Base-by-base conservation (phyloP, 2,888 invertebrate species). In the Eupithecia tripunctaria region DNA sequence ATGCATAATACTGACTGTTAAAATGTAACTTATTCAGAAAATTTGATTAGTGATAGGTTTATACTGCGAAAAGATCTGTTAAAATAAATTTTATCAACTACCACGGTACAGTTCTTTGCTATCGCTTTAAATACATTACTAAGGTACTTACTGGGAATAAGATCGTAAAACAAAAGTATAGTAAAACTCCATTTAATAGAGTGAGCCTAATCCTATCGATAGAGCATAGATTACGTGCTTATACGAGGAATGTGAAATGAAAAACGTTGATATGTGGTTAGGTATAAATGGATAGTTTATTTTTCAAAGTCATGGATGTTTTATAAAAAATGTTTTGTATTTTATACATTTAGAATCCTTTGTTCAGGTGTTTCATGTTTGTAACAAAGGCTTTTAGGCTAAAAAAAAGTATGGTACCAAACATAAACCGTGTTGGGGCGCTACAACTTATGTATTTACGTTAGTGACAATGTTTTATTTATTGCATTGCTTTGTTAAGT, bases 81-180 rank as follows among this genome's bases (percentile, higher is more conserved):
- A 27, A 60, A 60, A 60, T 60, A 29, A 60, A 29, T 15, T 32
- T 29, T 8, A 60, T 60, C 5, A 1, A 32, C 32, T 32, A 6
- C 38, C 38, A 38, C 38, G 12, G 38, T 38, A 14, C 38, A 38
- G 14, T 8, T 60, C 29, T 6, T 84, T 81, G 85, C 82, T 85
- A 84, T 47, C 85, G 85, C 86, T 91, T 87, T 86, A 86, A 89
- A 91, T 91, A 91, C 85, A 91, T 91, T 91, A 90, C 87, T 85
- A 86, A 83, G 21, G 10, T 51, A 51, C 51, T 51, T 51, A 51
- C 51, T 51, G 21, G 51, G 80, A 85, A 89, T 89, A 89, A 85
- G 87, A 86, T 83, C 87, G 86, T 91, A 91, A 91, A 92, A 92
- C 90, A 89, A 90, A 91, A 89, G 88, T 51, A 87, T 88, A 90